Evolutionary conservation across 2,888 invertebrate species (phyloP), one percentile per base, ranked within the genome.

Genomic region (Epistrophella euchroma): DNA sequence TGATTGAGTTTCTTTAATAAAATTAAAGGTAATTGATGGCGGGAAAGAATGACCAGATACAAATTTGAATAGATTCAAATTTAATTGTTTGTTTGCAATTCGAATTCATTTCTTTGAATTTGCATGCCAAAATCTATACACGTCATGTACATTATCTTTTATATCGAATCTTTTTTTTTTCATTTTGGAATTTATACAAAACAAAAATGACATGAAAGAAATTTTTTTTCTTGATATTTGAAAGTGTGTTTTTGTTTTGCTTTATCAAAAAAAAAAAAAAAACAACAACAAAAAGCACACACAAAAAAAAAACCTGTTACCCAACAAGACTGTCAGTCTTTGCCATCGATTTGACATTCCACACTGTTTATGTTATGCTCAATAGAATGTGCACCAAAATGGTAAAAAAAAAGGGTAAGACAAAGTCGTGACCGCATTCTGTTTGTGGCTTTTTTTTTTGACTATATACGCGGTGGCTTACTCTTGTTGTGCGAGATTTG

Each of bases 371-470:
- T 73, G 37, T 64, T 64, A 78, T 25, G 56, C 47, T 79, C 56
- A 73, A 50, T 58, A 72, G 77, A 66, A 72, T 77, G 66, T 68
- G 52, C 71, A 37, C 72, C 43, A 58, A 58, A 45, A 62, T 76
- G 47, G 35, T 68, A 32, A 56, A 35, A 62, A 58, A 22, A 76
- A 71, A 74, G 50, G 66, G 78, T 62, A 78, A 62, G 62, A 78
- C 62, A 64, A 45, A 78, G 55, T 83, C 78, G 83, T 83, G 83
- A 83, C 83, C 78, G 83, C 83, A 83, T 83, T 83, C 70, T 68
- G 62, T 78, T 73, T 60, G 78, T 75, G 70, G 70, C 55, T 72
- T 78, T 72, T 45, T 68, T 72, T 78, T 72, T 45, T 68, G 37
- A 50, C 35, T 37, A 58, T 28, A 47, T 66, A 60, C 37, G 22